A percentile compares a stretch with the other conserved stretches of the same genome.
Evolutionary conservation across 2,797 vertebrate genomes (phyloP).

Genomic region (Acropternis orthonyx): DNA sequence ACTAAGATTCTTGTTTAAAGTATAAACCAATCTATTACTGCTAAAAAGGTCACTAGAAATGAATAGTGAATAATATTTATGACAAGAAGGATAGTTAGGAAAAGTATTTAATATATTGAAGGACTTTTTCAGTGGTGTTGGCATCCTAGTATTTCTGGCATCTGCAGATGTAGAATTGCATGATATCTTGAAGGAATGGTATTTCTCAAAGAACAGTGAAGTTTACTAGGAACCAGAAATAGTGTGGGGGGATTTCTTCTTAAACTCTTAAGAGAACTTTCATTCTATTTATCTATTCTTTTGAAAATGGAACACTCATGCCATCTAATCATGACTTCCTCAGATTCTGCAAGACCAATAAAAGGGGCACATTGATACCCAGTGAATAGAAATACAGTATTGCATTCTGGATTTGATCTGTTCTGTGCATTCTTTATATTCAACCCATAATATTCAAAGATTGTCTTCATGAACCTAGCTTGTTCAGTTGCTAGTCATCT

Average conservation of each 20-base stretch:
- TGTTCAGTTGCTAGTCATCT: background rate
- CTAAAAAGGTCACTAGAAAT: constrained; percentile 56
- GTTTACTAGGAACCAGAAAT: constrained; percentile 74
- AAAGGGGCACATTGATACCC: constrained; percentile 74
- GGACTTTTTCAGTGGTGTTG: constrained; percentile 56
- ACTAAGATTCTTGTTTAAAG: constrained; percentile 30
- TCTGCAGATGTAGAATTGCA: constrained; percentile 51
- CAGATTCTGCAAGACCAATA: constrained; percentile 68
- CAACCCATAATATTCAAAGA: constrained; percentile 69
- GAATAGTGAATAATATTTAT: constrained; percentile 66
- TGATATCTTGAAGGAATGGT: constrained; percentile 70
- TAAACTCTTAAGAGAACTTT: constrained; percentile 63
- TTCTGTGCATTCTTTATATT: constrained; percentile 67
- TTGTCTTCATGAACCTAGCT: constrained; percentile 73
- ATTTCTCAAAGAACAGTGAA: constrained; percentile 68
- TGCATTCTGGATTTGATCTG: constrained; percentile 66
- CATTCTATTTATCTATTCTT: constrained; percentile 72
- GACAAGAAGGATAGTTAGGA: constrained; percentile 45
- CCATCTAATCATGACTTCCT: constrained; percentile 77
- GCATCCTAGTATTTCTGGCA: constrained; percentile 38
- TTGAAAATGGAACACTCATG: constrained; percentile 70
- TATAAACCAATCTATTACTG: constrained; percentile 35
- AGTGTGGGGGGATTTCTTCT: constrained; percentile 16
- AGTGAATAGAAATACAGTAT: constrained; percentile 75
- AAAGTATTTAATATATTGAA: constrained; percentile 36